Base-by-base conservation (phyloP, 2,888 invertebrate species). In the Platycheirus albimanus region DNA sequence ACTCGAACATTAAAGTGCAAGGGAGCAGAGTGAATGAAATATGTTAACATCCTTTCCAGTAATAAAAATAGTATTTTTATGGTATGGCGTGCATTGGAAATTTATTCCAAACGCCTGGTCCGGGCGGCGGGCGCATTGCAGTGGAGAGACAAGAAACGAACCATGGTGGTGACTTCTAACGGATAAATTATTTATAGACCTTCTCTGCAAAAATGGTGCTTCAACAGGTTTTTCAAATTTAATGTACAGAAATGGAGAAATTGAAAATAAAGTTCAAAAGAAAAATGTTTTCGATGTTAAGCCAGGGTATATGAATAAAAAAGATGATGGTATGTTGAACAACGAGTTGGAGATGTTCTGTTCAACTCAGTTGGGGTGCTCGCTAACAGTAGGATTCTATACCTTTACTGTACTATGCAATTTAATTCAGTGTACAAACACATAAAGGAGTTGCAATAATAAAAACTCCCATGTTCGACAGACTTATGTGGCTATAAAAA, bases 21-120 rank as follows among this genome's bases (percentile, higher is more conserved):
- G 15, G 43, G 33, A 64, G 30, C 56, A 56, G 69, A 63, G 54
- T 43, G 64, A 51, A 80, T 80, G 70, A 80, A 64, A 70, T 64
- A 56, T 80, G 43, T 47, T 52, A 13, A 54, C 20, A 69, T 70
- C 64, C 56, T 58, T 66, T 51, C 24, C 24, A 58, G 58, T 70
- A 52, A 64, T 80, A 80, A 80, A 80, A 80, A 66, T 66, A 70
- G 75, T 70, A 76, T 76, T 80, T 80, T 80, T 71, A 80, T 70
- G 51, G 70, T 47, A 33, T 52, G 52, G 49, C 66, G 58, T 80
- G 76, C 76, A 76, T 71, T 71, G 76, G 43, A 70, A 64, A 76
- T 75, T 70, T 56, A 70, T 80, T 70, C 51, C 51, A 43, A 70
- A 69, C 45, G 51, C 58, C 41, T 28, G 28, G 8, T 8, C 19